Percentiles rank a stretch among this genome's conserved stretches.
These are phyloP conservation scores for Bos taurus DNA, from an alignment of 2,113 vertebrate genomes.

Conservation along the genomic window ARS-UCD2.0 NC_037351.1:61555501-61556000, in stretches of 20 bases:
- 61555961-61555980: not conserved
- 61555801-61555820: not conserved
- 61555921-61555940: not conserved
- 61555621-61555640: not conserved
- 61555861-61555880: not conserved
- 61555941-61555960: not conserved
- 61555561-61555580: not conserved
- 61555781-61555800: not conserved
- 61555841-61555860: not conserved
- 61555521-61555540: not conserved
- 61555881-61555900: not conserved
- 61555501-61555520: not conserved
- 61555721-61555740: not conserved
- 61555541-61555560: not conserved
- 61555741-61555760: not conserved
- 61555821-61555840: not conserved
- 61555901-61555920: not conserved
- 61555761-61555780: not conserved
- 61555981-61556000: not conserved
- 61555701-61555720: not conserved
- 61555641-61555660: not conserved
- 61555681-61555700: not conserved
- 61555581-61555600: not conserved
- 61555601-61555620: not conserved
- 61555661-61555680: not conserved